phyloP scores from a whole-genome alignment of 2,888 invertebrate species.

The Eucriotettix oculatus region DNA sequence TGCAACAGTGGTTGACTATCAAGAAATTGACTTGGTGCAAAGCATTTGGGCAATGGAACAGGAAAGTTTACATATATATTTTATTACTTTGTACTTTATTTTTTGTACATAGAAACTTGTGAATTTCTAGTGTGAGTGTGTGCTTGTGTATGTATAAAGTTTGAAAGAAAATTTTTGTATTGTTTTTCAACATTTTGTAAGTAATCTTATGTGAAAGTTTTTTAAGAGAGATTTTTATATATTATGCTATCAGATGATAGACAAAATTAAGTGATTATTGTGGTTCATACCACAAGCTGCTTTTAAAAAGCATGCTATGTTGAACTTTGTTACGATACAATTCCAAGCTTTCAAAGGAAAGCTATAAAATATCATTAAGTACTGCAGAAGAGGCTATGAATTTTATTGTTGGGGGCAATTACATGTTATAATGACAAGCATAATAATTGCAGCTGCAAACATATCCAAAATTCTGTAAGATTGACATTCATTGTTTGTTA shows the following conservation, averaged over 20 bases:
- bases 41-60: conserved; percentile 4
- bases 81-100: conserved; percentile 9
- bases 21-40: conserved; percentile 4
- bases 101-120: conserved; percentile 5
- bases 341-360: background rate
- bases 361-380: background rate
- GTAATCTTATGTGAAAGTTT: background rate
- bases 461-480: no score
- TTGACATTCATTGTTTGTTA: background rate
- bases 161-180: background rate
- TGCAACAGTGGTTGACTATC: background rate
- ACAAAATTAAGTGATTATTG: background rate
- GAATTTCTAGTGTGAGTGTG: background rate
- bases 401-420: background rate
- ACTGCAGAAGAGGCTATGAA: background rate
- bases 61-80: conserved; percentile 4
- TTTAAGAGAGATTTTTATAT: background rate
- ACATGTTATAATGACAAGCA: background rate
- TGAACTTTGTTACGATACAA: background rate
- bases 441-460: no score
- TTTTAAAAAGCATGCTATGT: background rate
- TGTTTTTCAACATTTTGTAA: background rate
- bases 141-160: background rate
- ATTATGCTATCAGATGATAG: background rate
- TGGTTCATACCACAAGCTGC: background rate